Evolutionary conservation across 2,888 invertebrate genomes (phyloP).

Genomic region (Acronicta psi): DNA sequence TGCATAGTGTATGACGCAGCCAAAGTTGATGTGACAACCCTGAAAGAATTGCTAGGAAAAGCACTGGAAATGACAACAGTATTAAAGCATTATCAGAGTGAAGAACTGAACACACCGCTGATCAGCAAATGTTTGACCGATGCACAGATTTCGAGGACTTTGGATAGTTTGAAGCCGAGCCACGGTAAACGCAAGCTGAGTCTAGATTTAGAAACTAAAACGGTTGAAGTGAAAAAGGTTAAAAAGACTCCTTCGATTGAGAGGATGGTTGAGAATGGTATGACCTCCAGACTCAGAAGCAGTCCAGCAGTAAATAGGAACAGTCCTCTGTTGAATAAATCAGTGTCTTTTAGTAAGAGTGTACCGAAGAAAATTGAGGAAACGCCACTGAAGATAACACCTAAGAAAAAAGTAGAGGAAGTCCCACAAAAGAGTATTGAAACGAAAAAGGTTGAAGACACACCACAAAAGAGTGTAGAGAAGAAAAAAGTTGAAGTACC

Average conservation of each 20-base stretch:
- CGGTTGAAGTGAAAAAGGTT: conserved; percentile 11
- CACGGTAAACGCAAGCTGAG: conserved; percentile 39
- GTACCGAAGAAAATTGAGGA: neutral
- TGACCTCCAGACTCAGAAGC: conserved; percentile 18
- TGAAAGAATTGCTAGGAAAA: conserved; percentile 65
- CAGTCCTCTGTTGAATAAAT: neutral
- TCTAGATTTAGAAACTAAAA: conserved; percentile 16
- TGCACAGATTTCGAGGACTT: conserved; percentile 20
- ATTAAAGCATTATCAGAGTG: conserved; percentile 58
- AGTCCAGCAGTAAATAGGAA: neutral
- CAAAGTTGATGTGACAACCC: conserved; percentile 57
- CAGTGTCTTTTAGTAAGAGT: neutral
- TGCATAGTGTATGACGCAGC: conserved; percentile 64
- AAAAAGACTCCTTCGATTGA: conserved; percentile 15
- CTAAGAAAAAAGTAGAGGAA: no score
- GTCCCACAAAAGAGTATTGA: no score
- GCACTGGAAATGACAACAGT: conserved; percentile 72
- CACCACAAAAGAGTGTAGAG: no score
- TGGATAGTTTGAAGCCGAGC: conserved; percentile 19
- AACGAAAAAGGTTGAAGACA: no score
- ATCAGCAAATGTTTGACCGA: conserved; percentile 62
- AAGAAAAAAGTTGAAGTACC: no score
- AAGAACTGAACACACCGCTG: conserved; percentile 44
- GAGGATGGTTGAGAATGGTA: conserved; percentile 29
- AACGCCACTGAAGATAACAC: neutral